phyloP scores from a whole-genome alignment of 1,140 invertebrate genomes.

The Lithobius niger region DNA sequence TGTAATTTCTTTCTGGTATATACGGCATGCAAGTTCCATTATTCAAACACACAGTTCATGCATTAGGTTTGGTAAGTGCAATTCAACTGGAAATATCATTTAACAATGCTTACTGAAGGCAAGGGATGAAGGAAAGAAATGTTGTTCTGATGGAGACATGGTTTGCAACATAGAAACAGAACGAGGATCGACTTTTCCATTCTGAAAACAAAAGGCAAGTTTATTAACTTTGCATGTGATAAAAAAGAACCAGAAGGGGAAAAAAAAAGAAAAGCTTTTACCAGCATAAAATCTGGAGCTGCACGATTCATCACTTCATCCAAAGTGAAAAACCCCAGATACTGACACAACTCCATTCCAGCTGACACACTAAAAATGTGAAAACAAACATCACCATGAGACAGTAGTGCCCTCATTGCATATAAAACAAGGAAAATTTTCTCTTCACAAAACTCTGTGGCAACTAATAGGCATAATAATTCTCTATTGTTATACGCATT shows the following conservation, averaged over 20 bases:
- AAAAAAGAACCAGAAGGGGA: not conserved
- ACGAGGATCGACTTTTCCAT: constrained; percentile 5
- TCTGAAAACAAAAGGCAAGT: constrained; percentile 3
- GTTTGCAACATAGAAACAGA: constrained; percentile 12
- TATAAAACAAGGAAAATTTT: too few relatives aligned
- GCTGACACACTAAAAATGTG: not conserved
- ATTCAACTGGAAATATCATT: too few relatives aligned
- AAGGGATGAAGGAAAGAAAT: constrained; percentile 66
- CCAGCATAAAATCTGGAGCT: constrained; percentile 20
- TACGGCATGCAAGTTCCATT: too few relatives aligned
- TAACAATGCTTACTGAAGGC: constrained; percentile 47
- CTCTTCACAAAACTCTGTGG: too few relatives aligned
- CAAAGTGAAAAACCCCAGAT: constrained; percentile 26
- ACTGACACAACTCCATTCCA: constrained; percentile 24
- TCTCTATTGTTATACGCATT: too few relatives aligned
- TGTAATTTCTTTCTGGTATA: too few relatives aligned
- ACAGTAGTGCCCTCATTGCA: too few relatives aligned
- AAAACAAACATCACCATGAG: not conserved
- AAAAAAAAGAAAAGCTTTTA: constrained; percentile 13
- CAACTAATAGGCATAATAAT: too few relatives aligned
- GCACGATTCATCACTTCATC: constrained; percentile 21
- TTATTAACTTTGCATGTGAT: not conserved
- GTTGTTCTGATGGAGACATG: constrained; percentile 37
- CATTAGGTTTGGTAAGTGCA: too few relatives aligned
- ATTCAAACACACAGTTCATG: too few relatives aligned